phyloP scores from a whole-genome alignment of 1,140 invertebrate genomes.

The Zaprionus davidi region DNA sequence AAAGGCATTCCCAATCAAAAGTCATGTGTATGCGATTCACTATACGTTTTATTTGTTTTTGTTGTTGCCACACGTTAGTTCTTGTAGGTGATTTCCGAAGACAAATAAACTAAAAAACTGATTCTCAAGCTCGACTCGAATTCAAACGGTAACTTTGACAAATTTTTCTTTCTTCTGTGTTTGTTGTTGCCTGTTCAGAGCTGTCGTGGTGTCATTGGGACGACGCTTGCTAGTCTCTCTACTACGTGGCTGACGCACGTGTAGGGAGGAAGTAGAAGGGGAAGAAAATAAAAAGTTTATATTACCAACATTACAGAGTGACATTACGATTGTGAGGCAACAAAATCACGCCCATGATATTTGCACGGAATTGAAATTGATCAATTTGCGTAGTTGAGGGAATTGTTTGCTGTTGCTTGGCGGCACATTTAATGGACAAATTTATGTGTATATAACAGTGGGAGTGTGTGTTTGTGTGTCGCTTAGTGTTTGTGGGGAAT shows the following conservation, averaged over 20 bases:
- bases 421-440: constrained; percentile 74
- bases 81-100: constrained; percentile 2
- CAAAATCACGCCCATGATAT: constrained; percentile 78
- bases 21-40: constrained; percentile 4
- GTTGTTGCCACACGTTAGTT: background rate
- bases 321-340: constrained; percentile 61
- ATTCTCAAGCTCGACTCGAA: background rate
- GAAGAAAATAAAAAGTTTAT: constrained; percentile 68
- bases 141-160: constrained; percentile 54
- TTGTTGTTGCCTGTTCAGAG: constrained; percentile 11
- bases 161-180: constrained; percentile 41
- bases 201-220: constrained; percentile 51
- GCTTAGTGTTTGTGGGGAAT: constrained; percentile 19
- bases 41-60: background rate
- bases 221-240: background rate
- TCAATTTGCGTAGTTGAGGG: constrained; percentile 78
- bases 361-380: constrained; percentile 81
- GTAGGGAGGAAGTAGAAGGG: background rate
- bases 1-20: background rate
- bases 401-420: constrained; percentile 68
- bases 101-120: constrained; percentile 26
- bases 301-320: constrained; percentile 58
- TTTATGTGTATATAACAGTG: constrained; percentile 9
- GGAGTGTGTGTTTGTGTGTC: constrained; percentile 1
- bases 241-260: background rate